Evolutionary conservation across 2,113 vertebrate species (phyloP).

Genomic region (Ceratotherium simum): DNA sequence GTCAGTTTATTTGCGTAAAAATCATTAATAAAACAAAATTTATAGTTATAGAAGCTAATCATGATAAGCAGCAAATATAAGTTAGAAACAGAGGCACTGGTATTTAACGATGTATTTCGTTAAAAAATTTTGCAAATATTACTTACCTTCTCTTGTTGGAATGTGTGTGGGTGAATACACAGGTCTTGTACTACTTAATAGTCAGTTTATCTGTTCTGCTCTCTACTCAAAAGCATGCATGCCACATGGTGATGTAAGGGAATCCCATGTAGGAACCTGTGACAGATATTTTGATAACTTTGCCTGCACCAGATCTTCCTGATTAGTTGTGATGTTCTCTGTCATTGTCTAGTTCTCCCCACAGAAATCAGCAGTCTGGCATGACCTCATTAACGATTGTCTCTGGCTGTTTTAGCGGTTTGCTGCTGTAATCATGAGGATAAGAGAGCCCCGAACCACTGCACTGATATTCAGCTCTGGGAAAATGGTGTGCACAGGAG

Average conservation of each 20-base stretch:
- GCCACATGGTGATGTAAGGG: background rate
- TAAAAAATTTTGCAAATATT: background rate
- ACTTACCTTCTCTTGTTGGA: background rate
- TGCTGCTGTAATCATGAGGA: slow-evolving; percentile 99
- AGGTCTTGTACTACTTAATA: background rate
- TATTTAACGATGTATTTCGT: background rate
- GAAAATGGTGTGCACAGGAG: slow-evolving; percentile 99
- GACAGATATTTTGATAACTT: background rate
- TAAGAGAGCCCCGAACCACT: slow-evolving; percentile 98
- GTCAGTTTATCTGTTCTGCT: background rate
- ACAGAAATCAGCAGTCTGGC: background rate
- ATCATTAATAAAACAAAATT: background rate
- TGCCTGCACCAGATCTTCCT: background rate
- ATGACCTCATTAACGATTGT: slow-evolving; percentile 54
- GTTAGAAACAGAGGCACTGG: background rate
- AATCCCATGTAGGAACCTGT: fast-evolving
- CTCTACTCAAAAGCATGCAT: too few relatives aligned
- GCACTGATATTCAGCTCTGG: slow-evolving; percentile 99
- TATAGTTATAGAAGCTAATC: background rate
- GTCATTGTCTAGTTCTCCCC: background rate
- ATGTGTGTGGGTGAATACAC: background rate
- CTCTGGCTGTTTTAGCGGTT: slow-evolving; percentile 91
- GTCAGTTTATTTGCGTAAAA: background rate
- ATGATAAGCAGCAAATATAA: background rate
- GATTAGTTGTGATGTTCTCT: background rate